phyloP scores from a whole-genome alignment of 2,888 invertebrate species.

The Hypsopygia costalis region DNA sequence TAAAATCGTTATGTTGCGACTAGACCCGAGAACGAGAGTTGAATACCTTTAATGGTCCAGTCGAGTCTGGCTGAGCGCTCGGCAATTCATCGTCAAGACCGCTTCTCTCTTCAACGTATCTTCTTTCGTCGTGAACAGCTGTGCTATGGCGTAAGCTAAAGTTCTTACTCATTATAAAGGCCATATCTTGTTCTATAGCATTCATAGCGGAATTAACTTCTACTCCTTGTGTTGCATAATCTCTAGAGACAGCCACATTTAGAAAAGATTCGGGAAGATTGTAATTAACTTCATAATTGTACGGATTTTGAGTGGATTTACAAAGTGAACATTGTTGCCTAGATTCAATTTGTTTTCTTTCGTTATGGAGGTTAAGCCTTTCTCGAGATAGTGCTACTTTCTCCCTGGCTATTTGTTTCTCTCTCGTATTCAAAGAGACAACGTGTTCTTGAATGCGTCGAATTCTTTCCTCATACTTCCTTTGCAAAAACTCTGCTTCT shows the following conservation, averaged over 20 bases:
- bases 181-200: slow-evolving; percentile 63
- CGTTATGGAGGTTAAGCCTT: slow-evolving; percentile 76
- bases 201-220: slow-evolving; percentile 48
- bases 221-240: slow-evolving; percentile 34
- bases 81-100: slow-evolving; percentile 22
- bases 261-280: slow-evolving; percentile 40
- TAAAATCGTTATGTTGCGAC: too few species aligned
- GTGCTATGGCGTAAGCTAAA: slow-evolving; percentile 40
- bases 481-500: slow-evolving; percentile 76
- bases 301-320: slow-evolving; percentile 47
- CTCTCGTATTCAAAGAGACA: slow-evolving; percentile 73
- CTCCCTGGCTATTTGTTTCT: slow-evolving; percentile 82
- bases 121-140: slow-evolving; percentile 20
- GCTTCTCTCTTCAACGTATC: slow-evolving; percentile 15
- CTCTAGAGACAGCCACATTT: slow-evolving; percentile 49
- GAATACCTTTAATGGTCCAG: slow-evolving; percentile 47
- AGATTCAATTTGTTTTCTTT: slow-evolving; percentile 68
- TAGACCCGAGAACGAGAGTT: too few species aligned
- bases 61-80: slow-evolving; percentile 28
- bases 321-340: slow-evolving; percentile 66
- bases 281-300: slow-evolving; percentile 35
- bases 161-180: slow-evolving; percentile 53
- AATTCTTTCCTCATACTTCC: slow-evolving; percentile 79
- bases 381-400: slow-evolving; percentile 81
- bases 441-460: slow-evolving; percentile 80